Conservation (phyloP, 2,113 vertebrate species). For the Oreotrochilus melanogaster region DNA sequence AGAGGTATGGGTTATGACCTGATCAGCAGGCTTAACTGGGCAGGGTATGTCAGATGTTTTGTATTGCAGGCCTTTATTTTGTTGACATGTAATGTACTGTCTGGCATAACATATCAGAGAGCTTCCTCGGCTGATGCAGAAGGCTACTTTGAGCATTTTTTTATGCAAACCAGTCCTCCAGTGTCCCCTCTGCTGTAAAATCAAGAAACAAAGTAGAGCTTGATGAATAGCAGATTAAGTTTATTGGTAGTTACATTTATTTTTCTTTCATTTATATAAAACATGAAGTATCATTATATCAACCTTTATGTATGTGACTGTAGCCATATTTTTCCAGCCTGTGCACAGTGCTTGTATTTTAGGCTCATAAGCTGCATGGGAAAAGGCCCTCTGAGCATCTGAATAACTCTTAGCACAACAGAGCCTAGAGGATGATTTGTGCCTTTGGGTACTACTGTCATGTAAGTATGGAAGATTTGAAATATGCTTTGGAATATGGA, state of each 20-base stretch:
- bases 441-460: not conserved
- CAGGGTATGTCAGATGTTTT: not conserved
- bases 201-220: not conserved
- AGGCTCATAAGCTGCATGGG: not conserved
- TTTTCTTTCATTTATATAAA: conserved; percentile 45
- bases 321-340: conserved; percentile 27
- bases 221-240: conserved; percentile 32
- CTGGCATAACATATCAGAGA: not conserved
- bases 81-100: not conserved
- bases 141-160: not conserved
- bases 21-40: conserved; percentile 27
- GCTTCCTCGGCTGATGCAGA: not conserved
- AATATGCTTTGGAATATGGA: conserved; percentile 1
- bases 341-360: not conserved
- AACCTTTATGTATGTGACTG: conserved; percentile 32
- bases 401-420: not conserved
- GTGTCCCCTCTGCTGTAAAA: conserved; percentile 26
- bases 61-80: conserved; percentile 31
- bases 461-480: not conserved
- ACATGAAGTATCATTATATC: conserved; percentile 24
- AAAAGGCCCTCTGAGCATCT: conserved; percentile 30
- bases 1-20: conserved; percentile 23
- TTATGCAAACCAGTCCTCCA: not conserved
- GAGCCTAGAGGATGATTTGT: conserved; percentile 43
- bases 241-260: conserved; percentile 61